phyloP scores from a whole-genome alignment of 2,888 invertebrate genomes.

The Uropetala carovei region DNA sequence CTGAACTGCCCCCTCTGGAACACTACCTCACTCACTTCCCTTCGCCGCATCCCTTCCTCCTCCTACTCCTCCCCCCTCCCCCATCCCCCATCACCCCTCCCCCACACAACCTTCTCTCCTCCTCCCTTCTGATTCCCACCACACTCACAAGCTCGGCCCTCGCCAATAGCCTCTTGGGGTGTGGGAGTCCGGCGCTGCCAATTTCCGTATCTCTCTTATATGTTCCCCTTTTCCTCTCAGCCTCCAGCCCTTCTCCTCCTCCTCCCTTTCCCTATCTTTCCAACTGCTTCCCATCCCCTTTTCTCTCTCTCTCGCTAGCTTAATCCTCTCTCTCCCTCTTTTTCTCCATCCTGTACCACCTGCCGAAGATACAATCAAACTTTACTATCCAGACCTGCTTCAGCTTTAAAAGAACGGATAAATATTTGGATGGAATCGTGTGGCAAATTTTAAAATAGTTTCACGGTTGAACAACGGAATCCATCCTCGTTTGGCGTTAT shows the following conservation, averaged over 20 bases:
- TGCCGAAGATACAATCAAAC: neutral
- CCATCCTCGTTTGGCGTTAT: neutral
- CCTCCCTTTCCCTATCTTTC: neutral
- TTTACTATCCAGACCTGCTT: neutral
- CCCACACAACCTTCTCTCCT: no score
- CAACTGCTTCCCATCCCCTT: neutral
- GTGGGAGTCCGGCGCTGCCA: slow-evolving; percentile 3
- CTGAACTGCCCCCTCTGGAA: slow-evolving; percentile 15
- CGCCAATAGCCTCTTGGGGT: neutral
- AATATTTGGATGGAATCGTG: neutral
- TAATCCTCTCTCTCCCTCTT: no score
- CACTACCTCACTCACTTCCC: neutral
- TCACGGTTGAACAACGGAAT: neutral
- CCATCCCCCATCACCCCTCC: neutral
- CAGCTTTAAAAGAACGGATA: neutral
- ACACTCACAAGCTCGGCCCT: slow-evolving; percentile 42
- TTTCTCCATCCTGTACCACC: neutral
- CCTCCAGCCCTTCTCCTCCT: neutral
- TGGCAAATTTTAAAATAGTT: neutral
- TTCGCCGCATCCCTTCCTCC: neutral
- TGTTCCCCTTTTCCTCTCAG: neutral
- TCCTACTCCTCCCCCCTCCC: neutral
- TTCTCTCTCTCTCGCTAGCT: no score
- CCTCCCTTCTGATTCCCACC: slow-evolving; percentile 40
- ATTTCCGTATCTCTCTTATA: slow-evolving; percentile 40